Evolutionary conservation across 1,140 invertebrate species (phyloP), one percentile per base, ranked within the genome.

Genomic region (Drosophila malerkotliana): DNA sequence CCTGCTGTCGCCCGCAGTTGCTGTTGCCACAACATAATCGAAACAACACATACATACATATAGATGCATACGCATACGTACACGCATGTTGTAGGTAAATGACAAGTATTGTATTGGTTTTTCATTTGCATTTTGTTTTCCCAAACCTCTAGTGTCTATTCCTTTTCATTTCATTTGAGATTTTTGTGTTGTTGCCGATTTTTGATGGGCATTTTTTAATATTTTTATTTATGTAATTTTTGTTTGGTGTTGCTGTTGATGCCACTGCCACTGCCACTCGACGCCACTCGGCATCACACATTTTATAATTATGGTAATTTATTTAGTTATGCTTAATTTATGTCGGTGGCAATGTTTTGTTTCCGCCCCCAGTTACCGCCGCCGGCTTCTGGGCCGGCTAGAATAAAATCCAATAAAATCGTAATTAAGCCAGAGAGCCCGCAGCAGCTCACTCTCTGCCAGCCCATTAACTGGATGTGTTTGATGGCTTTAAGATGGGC

Each of bases 261-360:
- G 18, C 30, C 32, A 14, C 28, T 30, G 34, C n/a, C n/a, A 5
- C 6, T 41, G 37, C 12, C 28, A 7, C 39, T 57, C n/a, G 39
- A 4, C 4, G 26, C 15, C 12, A 8, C 10, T 8, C 48, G 14
- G 28, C 60, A 21, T 53, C 55, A 26, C 57, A 79, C 60, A 74
- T 55, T 75, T 60, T 52, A 85, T 85, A 85, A 84, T 84, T 84
- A 84, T 85, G 81, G 74, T 77, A 79, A 84, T 84, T 84, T 84
- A 79, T 84, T 77, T 83, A 83, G n/a, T 84, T 72, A 73, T 59
- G 63, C 71, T 83, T 71, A 78, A 82, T 84, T 83, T 80, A 84
- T 84, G 80, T 56, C 59, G 51, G 48, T 66, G 52, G 67, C 60
- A 60, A 77, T 82, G 79, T 73, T 73, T 59, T 75, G 71, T 64